Base-by-base conservation (phyloP, 2,888 invertebrate species). In the Sarcophaga rosellei region DNA sequence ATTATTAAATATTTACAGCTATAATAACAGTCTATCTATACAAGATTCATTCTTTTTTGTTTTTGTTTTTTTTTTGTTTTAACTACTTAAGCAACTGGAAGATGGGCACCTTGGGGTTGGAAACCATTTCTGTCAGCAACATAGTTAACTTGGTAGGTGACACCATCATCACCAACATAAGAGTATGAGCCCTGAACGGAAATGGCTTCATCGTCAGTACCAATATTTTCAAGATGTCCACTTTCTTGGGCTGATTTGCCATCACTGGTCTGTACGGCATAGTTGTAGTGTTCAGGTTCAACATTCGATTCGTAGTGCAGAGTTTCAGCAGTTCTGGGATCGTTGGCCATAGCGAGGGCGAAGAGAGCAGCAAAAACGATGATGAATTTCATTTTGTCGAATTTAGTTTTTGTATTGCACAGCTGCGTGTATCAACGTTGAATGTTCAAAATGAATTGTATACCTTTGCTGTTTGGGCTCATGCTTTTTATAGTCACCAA, bases 141-240 rank as follows among this genome's bases (percentile, higher is more conserved):
- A 81, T 92, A 93, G 88, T 89, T 95, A 80, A 96, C 95, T 4
- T 94, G 94, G 91, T 95, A 96, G 0, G 93, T 93, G 45, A 94
- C 93, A 5, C 95, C 95, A 88, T 95, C 95, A 63, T 94, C 94
- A 35, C 93, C 95, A 0, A 94, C 92, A 93, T 94, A 95, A 44
- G 94, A 92, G 92, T 93, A 95, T 3, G 94, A 93, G 20, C 95
- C 95, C 62, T 90, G 92, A 23, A 95, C 94, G 2, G 93, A 90
- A 53, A 95, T 92, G 25, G 94, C 92, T 88, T 95, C 94, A 77
- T 95, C 93, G 68, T 95, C 95, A 17, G 94, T 89, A n/a, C 95
- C 95, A 1, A 92, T 90, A 88, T 95, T 94, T 88, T 93, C 94
- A 63, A 95, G 89, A 82, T 93, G 92, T 0, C 94, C 95, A 78